Evolutionary conservation across 2,113 vertebrate genomes (phyloP), one percentile per base, ranked within the genome.

Genomic region (Gadus macrocephalus): DNA sequence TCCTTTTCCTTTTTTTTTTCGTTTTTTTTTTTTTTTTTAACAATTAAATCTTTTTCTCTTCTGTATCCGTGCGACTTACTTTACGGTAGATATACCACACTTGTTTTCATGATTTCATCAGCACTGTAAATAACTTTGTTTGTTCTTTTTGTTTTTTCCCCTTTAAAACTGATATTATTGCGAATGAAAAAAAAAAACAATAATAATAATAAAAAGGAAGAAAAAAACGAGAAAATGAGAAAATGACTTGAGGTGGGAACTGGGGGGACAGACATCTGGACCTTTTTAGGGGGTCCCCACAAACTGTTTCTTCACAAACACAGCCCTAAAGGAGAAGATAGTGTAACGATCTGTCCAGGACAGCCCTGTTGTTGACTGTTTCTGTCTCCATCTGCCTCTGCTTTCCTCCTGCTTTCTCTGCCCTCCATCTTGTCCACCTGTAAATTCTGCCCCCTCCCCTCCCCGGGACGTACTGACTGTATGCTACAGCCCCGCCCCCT

Each of bases 51-150:
- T 73, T 81, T 78, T 71, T 68, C 22, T 76, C 66, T 72, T 93
- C 93, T 96, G 94, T 98, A 93, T 96, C 88, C 93, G 96, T 98
- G 96, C 95, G 93, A 95, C 94, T 93, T 92, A 89, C 89, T 97
- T 97, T 97, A 95, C 95, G 93, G 95, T 98, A 98, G 97, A 98
- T 94, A 94, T 86, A 96, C 96, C 92, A 93, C 31, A 35, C 31
- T 94, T 95, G 93, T 98, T 95, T 80, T 96, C 94, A 94, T 97
- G 95, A 95, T 96, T 97, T 97, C 95, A 96, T 89, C 94, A 95
- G 92, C 95, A 98, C 95, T 99, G 96, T 99, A 98, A 98, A 98
- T 99, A 99, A 93, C 94, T 94, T 90, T 90, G 95, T 85, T 81
- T 86, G 75, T 74, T 64, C 62, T 49, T 64, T 66, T 62, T 68